Conservation (phyloP, 1,140 invertebrate species). For the Cryptotermes secundus region DNA sequence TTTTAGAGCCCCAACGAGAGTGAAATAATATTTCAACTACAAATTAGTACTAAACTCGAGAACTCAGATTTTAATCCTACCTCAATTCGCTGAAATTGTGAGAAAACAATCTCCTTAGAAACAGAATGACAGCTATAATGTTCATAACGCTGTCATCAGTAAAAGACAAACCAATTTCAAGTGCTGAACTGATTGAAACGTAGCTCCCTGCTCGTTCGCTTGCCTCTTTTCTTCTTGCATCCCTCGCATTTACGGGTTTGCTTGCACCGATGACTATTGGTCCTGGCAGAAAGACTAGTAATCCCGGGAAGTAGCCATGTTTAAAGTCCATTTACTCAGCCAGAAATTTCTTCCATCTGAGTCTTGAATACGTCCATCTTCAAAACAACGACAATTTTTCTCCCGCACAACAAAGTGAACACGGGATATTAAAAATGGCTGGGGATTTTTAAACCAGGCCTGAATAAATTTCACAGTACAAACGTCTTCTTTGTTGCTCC, state of each 20-base stretch:
- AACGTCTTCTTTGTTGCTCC: background rate
- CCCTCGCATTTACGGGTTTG: background rate
- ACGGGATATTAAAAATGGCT: background rate
- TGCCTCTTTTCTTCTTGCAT: background rate
- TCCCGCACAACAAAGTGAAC: background rate
- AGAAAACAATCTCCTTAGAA: background rate
- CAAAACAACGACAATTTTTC: background rate
- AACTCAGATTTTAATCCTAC: background rate
- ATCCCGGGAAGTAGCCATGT: background rate
- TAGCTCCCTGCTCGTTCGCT: background rate
- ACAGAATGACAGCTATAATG: background rate
- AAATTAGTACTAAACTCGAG: background rate
- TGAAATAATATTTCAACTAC: background rate
- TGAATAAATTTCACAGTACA: background rate
- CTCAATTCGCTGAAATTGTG: background rate
- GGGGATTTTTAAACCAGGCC: background rate
- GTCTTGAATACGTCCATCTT: background rate
- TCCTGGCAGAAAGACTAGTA: background rate
- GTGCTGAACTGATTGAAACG: background rate
- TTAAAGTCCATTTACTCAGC: conserved; percentile 1
- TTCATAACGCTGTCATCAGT: background rate
- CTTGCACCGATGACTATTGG: background rate
- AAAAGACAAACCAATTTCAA: background rate
- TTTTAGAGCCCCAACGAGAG: too few species aligned
- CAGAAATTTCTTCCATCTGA: background rate